phyloP scores from a whole-genome alignment of 1,140 invertebrate species.

The Drosophila jambulina region DNA sequence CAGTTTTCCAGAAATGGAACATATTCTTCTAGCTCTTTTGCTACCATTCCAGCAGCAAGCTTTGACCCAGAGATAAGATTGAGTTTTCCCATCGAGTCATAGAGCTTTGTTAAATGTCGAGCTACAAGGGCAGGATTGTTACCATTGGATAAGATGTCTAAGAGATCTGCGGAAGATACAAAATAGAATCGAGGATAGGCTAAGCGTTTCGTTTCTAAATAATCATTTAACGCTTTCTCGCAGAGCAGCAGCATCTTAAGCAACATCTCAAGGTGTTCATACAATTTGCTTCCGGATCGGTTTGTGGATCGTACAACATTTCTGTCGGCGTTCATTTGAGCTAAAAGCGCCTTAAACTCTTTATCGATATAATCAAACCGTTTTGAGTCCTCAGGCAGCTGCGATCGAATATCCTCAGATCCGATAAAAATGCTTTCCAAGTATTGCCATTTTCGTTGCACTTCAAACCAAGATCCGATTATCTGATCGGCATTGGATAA shows the following conservation, averaged over 20 bases:
- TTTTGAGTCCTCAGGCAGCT: constrained; percentile 95
- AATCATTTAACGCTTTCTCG: constrained; percentile 97
- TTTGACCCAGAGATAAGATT: constrained; percentile 88
- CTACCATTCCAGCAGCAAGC: constrained; percentile 89
- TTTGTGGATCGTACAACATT: constrained; percentile 96
- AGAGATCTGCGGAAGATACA: constrained; percentile 95
- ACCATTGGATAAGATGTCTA: constrained; percentile 98
- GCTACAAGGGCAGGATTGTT: constrained; percentile 94
- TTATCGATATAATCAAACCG: constrained; percentile 95
- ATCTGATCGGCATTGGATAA: constrained; percentile 94
- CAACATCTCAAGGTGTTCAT: constrained; percentile 92
- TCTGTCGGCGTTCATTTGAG: constrained; percentile 87
- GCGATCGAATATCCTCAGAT: constrained; percentile 96
- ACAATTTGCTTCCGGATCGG: constrained; percentile 88
- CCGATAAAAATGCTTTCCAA: constrained; percentile 98
- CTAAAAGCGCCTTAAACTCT: constrained; percentile 89
- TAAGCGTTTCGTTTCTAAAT: constrained; percentile 96
- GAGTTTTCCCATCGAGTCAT: constrained; percentile 95
- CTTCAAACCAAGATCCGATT: constrained; percentile 95
- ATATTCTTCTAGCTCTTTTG: constrained; percentile 93
- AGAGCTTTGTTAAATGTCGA: constrained; percentile 96
- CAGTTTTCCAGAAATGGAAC: constrained; percentile 90
- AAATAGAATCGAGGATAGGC: constrained; percentile 98
- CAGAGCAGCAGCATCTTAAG: constrained; percentile 92
- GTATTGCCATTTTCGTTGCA: constrained; percentile 97